Conservation (phyloP, 2,113 vertebrate genomes). For the Oxyura jamaicensis region DNA sequence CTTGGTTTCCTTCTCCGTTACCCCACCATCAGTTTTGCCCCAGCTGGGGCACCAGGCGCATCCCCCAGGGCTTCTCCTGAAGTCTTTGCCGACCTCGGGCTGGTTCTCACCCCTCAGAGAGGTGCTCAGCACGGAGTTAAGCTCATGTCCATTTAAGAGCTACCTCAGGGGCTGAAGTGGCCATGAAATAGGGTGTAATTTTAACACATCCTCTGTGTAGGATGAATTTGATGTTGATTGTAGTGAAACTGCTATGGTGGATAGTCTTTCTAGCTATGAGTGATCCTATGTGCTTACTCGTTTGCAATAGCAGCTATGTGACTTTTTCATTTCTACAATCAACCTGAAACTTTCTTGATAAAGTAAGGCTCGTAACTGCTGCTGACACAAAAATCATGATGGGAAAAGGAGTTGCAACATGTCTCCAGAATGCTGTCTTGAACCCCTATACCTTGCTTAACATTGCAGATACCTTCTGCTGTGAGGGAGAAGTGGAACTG, state of each 20-base stretch:
- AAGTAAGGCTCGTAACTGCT: not conserved
- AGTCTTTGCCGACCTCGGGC: not conserved
- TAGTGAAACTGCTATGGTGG: not conserved
- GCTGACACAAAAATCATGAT: not conserved
- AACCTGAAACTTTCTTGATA: not conserved
- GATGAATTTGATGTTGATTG: not conserved
- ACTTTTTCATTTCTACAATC: constrained; percentile 8
- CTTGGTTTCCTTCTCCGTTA: not conserved
- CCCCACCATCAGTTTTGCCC: not conserved
- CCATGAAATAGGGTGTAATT: not conserved
- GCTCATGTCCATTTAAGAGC: not conserved
- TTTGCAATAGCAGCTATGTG: not conserved
- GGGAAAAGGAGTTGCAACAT: not conserved
- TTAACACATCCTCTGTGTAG: not conserved
- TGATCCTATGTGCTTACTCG: not conserved
- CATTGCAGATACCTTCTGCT: not conserved
- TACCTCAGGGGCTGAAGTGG: not conserved
- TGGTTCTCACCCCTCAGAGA: not conserved
- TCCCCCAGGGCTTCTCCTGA: not conserved
- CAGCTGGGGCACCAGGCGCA: not conserved
- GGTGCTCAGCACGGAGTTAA: not conserved
- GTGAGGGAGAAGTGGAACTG: not conserved
- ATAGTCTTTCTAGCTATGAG: not conserved
- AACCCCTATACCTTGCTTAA: not conserved
- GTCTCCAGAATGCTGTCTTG: not conserved